Evolutionary conservation across 1,140 invertebrate species (phyloP).

Genomic region (Panulirus ornatus): DNA sequence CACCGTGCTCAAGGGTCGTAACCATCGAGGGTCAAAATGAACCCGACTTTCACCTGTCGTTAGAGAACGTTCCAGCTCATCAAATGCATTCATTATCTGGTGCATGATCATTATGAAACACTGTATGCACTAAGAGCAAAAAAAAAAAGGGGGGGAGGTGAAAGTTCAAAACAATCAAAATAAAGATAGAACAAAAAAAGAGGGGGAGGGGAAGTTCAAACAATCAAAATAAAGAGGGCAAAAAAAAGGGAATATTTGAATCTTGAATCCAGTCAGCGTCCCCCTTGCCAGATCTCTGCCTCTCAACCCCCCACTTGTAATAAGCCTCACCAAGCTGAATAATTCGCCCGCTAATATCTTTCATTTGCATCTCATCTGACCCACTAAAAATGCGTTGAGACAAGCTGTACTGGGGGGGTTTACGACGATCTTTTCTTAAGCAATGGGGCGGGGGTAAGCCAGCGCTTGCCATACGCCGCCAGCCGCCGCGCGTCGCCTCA

Average conservation of each 20-base stretch:
- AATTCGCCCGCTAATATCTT: conserved; percentile 69
- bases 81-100: too few species aligned
- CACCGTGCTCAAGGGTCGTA: too few species aligned
- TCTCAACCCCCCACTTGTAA: conserved; percentile 38
- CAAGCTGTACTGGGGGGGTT: conserved; percentile 66
- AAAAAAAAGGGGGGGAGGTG: too few species aligned
- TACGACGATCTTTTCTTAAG: conserved; percentile 58
- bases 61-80: too few species aligned
- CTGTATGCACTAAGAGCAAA: too few species aligned
- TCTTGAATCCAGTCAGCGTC: not conserved
- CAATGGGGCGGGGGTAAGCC: conserved; percentile 53
- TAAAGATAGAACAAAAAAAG: too few species aligned
- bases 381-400: conserved; percentile 68
- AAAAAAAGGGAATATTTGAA: not conserved
- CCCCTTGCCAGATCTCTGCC: not conserved
- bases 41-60: too few species aligned
- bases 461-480: conserved; percentile 17
- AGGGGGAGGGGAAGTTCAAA: not conserved
- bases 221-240: not conserved
- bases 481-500: not conserved
- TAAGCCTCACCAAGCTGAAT: conserved; percentile 69
- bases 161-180: too few species aligned
- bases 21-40: too few species aligned
- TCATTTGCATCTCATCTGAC: conserved; percentile 71
- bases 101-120: too few species aligned